Evolutionary conservation across 2,113 vertebrate genomes (phyloP), one percentile per base, ranked within the genome.

Genomic region (Sigmodon hispidus): DNA sequence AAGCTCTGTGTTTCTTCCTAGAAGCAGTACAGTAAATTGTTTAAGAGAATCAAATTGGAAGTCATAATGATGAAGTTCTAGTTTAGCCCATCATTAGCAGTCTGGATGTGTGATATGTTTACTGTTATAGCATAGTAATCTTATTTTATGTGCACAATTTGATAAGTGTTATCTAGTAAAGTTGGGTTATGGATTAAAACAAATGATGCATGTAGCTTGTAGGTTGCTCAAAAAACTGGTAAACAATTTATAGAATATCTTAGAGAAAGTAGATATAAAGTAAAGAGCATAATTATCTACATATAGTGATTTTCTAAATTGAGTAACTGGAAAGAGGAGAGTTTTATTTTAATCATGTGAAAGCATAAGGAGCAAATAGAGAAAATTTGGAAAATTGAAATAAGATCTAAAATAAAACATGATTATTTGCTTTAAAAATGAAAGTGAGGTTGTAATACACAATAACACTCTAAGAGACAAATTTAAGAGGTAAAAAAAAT

Each of bases 21-120:
- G 59, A 43, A 77, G 22, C 24, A 77, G 21, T 72, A 43, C 1
- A 89, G 4, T n/a, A 5, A 67, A 83, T 3, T 90, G 22, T 77
- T 94, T 90, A 70, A 94, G 57, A 90, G 17, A 96, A 81, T 17
- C n/a, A 2, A 1, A 55, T 77, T 48, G 88, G 52, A 95, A 91
- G 17, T 79, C 12, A 86, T 9, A 80, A 15, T 63, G 1, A 63
- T 90, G 73, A 70, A 84, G 72, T 75, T 88, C 21, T 13, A 76
- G 8, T 13, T 75, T 29, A 76, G 45, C 6, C 36, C 29, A 3
- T 77, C 24, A 45, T 11, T 75, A 86, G 7, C n/a, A 90, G 67
- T 21, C 0, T 40, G 50, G 67, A 83, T 83, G 24, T 43, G n/a
- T 13, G 40, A 24, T 13, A 34, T 63, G 15, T 2, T 69, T 43